phyloP scores from a whole-genome alignment of 2,888 invertebrate species.

The Myopa tessellatipennis region DNA sequence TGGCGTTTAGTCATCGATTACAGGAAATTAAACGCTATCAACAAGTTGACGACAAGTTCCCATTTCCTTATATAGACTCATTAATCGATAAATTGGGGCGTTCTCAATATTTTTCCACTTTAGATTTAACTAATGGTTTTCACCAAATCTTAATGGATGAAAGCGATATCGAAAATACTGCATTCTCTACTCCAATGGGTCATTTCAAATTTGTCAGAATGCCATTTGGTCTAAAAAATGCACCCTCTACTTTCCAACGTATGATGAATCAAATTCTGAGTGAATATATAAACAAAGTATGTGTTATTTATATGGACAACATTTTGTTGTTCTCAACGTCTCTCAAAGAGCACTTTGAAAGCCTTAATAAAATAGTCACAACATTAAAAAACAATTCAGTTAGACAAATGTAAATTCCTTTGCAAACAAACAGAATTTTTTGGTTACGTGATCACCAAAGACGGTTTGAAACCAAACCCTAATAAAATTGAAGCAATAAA shows the following conservation, averaged over 20 bases:
- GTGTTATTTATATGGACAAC: slow-evolving; percentile 45
- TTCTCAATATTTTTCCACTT: slow-evolving; percentile 46
- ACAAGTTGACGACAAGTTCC: slow-evolving; percentile 43
- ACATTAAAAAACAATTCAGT: slow-evolving; percentile 39
- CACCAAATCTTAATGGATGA: slow-evolving; percentile 41
- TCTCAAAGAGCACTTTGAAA: slow-evolving; percentile 40
- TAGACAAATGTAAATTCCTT: slow-evolving; percentile 44
- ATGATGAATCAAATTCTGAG: slow-evolving; percentile 45
- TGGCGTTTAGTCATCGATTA: slow-evolving; percentile 43
- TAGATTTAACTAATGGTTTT: slow-evolving; percentile 38
- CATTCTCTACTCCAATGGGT: slow-evolving; percentile 37
- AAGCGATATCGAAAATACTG: slow-evolving; percentile 32
- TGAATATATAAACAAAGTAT: slow-evolving; percentile 40
- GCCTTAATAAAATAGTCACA: slow-evolving; percentile 37
- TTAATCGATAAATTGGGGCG: slow-evolving; percentile 51
- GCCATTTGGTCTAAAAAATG: slow-evolving; percentile 43
- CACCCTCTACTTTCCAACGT: slow-evolving; percentile 41
- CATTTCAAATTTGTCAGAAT: slow-evolving; percentile 37
- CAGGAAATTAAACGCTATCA: slow-evolving; percentile 43
- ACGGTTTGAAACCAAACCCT: slow-evolving; percentile 42
- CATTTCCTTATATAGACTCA: slow-evolving; percentile 46
- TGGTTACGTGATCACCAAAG: slow-evolving; percentile 42
- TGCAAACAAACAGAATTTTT: slow-evolving; percentile 41
- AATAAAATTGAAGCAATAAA: slow-evolving; percentile 28
- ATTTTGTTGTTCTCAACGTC: slow-evolving; percentile 43